phyloP scores from a whole-genome alignment of 2,113 vertebrate genomes.

The Arenaria interpres region DNA sequence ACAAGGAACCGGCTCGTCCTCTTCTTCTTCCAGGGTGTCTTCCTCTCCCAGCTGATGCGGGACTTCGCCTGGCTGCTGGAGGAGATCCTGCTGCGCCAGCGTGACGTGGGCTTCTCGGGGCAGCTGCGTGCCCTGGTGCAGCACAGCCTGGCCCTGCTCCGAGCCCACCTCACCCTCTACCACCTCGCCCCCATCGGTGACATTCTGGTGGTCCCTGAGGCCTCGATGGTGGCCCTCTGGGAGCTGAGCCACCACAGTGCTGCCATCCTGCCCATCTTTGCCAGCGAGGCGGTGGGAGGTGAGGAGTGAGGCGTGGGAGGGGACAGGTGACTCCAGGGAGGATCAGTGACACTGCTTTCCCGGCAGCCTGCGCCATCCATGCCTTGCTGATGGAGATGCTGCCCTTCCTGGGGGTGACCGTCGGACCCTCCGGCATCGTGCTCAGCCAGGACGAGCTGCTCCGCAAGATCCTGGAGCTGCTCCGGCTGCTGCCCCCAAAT shows the following conservation, averaged over 20 bases:
- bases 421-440: constrained; percentile 70
- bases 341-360: not conserved
- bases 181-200: constrained; percentile 34
- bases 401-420: constrained; percentile 22
- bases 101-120: constrained; percentile 85
- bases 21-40: constrained; percentile 73
- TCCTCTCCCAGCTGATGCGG: constrained; percentile 76
- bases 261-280: constrained; percentile 79
- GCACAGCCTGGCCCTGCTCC: constrained; percentile 79
- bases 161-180: constrained; percentile 68
- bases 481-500: constrained; percentile 80
- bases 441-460: constrained; percentile 83
- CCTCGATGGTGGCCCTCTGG: constrained; percentile 29
- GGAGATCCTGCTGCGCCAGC: constrained; percentile 84
- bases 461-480: constrained; percentile 80
- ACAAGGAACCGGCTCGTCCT: not conserved
- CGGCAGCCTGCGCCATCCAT: constrained; percentile 83
- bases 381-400: constrained; percentile 82
- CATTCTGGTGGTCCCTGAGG: constrained; percentile 57
- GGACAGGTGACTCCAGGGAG: not conserved
- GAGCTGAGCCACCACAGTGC: constrained; percentile 74
- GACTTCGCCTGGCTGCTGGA: constrained; percentile 86
- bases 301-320: not conserved
- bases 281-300: constrained; percentile 88
- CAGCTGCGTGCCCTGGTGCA: constrained; percentile 73